Evolutionary conservation across 37 sponge, comb jelly and placozoan genomes (phyloP).

Genomic region (Spongia lamella): DNA sequence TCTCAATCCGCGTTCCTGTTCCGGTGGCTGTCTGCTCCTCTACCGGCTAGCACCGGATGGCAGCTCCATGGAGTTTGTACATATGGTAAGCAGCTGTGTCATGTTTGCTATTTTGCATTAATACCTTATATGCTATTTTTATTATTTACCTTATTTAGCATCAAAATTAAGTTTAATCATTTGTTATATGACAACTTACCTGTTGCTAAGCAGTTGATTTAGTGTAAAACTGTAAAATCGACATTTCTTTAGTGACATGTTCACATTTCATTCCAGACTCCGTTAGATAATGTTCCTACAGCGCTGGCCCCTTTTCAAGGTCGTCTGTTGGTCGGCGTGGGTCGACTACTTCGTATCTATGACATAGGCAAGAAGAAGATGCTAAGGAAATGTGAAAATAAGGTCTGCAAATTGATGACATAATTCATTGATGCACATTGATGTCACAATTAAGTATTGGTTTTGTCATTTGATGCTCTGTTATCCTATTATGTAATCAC

Average conservation of each 20-base stretch:
- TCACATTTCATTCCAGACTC: constrained; percentile 73
- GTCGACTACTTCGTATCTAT: constrained; percentile 86
- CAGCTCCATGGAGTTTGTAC: constrained; percentile 80
- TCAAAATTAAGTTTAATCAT: no score
- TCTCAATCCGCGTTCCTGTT: constrained; percentile 67
- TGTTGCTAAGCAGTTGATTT: not conserved
- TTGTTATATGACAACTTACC: not conserved
- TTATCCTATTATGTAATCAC: no score
- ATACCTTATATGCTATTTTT: not conserved
- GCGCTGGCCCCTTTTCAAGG: constrained; percentile 92
- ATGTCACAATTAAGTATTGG: no score
- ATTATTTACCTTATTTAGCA: not conserved
- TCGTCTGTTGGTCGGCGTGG: constrained; percentile 91
- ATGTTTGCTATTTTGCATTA: not conserved
- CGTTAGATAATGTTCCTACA: constrained; percentile 86
- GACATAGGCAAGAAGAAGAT: constrained; percentile 97
- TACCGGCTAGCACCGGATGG: constrained; percentile 82
- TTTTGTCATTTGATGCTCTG: no score
- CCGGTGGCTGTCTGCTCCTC: constrained; percentile 79
- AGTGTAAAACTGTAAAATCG: no score
- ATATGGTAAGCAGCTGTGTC: constrained; percentile 61
- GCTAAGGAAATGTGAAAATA: constrained; percentile 97
- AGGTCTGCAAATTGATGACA: constrained; percentile 23
- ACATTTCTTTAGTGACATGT: no score
- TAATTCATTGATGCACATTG: not conserved